phyloP scores from a whole-genome alignment of 2,888 invertebrate genomes.

The Limenitis camilla region DNA sequence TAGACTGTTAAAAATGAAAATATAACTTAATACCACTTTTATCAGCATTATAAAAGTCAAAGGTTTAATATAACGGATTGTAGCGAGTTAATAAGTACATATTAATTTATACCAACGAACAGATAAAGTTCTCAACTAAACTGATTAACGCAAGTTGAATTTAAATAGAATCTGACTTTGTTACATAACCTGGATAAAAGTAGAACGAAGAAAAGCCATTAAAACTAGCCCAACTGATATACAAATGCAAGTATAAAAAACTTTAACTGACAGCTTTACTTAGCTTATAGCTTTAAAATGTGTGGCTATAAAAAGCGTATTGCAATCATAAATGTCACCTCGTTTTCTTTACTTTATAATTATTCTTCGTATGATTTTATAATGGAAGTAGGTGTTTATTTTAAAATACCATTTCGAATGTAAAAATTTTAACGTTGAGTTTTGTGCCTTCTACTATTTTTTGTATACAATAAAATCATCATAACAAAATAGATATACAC shows the following conservation, averaged over 20 bases:
- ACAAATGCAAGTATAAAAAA: slow-evolving; percentile 22
- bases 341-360: slow-evolving; percentile 2
- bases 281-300: not conserved
- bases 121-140: slow-evolving; percentile 27
- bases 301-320: too few species aligned
- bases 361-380: too few species aligned
- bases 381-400: too few species aligned
- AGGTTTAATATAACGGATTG: not conserved
- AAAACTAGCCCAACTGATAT: slow-evolving; percentile 28
- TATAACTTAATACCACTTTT: not conserved
- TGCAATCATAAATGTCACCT: too few species aligned
- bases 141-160: slow-evolving; percentile 36
- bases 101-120: slow-evolving; percentile 15
- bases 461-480: too few species aligned
- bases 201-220: slow-evolving; percentile 37
- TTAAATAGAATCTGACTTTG: slow-evolving; percentile 31
- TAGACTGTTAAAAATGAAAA: not conserved
- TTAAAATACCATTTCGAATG: too few species aligned
- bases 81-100: not conserved
- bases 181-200: slow-evolving; percentile 32
- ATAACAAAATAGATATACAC: too few species aligned
- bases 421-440: too few species aligned
- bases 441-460: too few species aligned
- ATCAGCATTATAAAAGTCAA: not conserved
- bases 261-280: slow-evolving; percentile 12